A percentile compares a stretch with the other conserved stretches of the same genome.
Conservation (phyloP, 2,888 invertebrate species). For the Ischnus inquisitorius region DNA sequence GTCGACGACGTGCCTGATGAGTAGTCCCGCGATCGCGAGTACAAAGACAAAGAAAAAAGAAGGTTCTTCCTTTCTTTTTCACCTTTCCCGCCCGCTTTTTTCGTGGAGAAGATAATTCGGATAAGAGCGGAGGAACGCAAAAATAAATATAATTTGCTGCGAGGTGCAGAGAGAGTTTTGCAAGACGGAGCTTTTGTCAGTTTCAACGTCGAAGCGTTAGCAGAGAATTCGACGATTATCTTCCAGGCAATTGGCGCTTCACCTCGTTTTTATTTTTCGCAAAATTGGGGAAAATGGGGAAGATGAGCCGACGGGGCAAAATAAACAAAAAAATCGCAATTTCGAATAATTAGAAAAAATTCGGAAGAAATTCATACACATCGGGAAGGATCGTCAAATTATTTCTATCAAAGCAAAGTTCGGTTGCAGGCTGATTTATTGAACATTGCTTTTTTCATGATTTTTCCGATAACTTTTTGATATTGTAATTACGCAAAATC, state of each 20-base stretch:
- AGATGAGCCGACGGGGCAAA: no score
- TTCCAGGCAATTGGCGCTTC: constrained; percentile 15
- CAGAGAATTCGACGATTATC: constrained; percentile 51
- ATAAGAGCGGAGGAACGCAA: not conserved
- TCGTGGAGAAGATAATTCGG: constrained; percentile 33
- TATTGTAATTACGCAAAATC: no score
- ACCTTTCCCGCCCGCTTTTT: not conserved
- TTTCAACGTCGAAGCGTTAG: constrained; percentile 6
- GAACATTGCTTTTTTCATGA: no score
- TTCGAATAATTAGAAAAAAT: no score
- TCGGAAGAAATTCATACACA: no score
- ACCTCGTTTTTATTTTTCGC: no score
- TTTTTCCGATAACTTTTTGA: no score
- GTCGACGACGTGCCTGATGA: constrained; percentile 66
- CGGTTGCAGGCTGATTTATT: no score
- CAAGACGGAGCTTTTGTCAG: constrained; percentile 21
- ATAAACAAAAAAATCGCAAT: no score
- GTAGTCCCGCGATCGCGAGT: constrained; percentile 52
- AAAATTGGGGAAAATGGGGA: no score
- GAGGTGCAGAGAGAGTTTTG: not conserved
- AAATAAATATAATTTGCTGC: constrained; percentile 8
- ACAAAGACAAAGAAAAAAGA: constrained; percentile 22
- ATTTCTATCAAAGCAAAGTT: no score
- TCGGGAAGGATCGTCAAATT: no score
- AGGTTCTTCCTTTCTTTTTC: constrained; percentile 19